Evolutionary conservation across 2,888 invertebrate species (phyloP).

Genomic region (Lumbricus terrestris): DNA sequence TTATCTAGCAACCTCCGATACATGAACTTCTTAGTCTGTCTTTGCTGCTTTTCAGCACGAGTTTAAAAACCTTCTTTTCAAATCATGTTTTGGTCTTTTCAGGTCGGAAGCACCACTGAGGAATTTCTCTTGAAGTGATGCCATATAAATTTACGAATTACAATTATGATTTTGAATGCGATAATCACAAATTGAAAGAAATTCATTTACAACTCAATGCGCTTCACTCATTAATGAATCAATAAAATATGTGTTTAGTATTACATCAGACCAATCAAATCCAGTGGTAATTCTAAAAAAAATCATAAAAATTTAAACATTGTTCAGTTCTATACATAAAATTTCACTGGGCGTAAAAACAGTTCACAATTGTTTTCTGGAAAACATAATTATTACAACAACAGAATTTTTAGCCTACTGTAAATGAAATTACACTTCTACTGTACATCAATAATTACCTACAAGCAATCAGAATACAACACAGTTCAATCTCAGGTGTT

Average conservation of each 20-base stretch:
- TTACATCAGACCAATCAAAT: not conserved
- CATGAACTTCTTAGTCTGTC: too few relatives aligned
- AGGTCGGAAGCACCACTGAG: too few relatives aligned
- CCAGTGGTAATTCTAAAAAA: not conserved
- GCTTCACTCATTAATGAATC: not conserved
- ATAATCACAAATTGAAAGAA: too few relatives aligned
- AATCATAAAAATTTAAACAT: not conserved
- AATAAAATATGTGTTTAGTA: not conserved
- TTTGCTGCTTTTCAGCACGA: too few relatives aligned
- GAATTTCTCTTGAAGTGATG: too few relatives aligned
- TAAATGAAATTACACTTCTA: not conserved
- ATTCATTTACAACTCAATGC: not conserved
- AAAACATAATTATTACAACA: not conserved
- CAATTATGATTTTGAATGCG: too few relatives aligned
- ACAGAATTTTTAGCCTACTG: not conserved
- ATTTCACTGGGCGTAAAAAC: not conserved
- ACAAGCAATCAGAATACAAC: not conserved
- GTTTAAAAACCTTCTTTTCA: too few relatives aligned
- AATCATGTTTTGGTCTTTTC: too few relatives aligned
- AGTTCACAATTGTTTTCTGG: not conserved
- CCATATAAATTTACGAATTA: too few relatives aligned
- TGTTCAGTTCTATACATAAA: not conserved
- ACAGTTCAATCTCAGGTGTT: not conserved
- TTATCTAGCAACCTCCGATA: too few relatives aligned
- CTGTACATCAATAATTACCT: not conserved